Base-by-base conservation (phyloP, 2,888 invertebrate species). In the Endotricha flammealis region DNA sequence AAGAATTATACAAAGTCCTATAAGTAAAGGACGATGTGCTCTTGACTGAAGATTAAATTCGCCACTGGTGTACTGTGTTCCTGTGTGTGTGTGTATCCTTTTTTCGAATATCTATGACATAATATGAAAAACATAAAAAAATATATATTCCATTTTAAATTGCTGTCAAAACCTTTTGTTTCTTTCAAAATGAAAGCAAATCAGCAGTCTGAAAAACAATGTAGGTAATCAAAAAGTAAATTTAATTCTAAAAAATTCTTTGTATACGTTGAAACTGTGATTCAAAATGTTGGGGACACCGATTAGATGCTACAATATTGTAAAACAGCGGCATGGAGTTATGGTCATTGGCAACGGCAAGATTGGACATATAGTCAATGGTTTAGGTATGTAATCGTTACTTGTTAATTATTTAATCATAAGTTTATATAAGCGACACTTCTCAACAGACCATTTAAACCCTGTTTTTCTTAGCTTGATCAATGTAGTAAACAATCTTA, bases 181-280 rank as follows among this genome's bases (percentile, higher is more conserved):
- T 57, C 38, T 29, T 44, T 46, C 38, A 60, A 57, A 54, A 44
- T 48, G 30, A 48, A 48, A 41, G 52, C 40, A 45, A 48, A 48
- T 38, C 42, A 42, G 44, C 44, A 48, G 30, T 31, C 32, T 29
- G 36, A 63, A 71, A 67, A 73, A 75, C 57, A 66, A 78, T 74
- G 67, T 71, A 69, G 46, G 23, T 41, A 51, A 53, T 44, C 53
- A 48, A 36, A 38, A 42, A 44, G 36, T 41, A 44, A 42, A 56
- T 41, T 39, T 60, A 54, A 48, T 54, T n/a, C n/a, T n/a, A n/a
- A 49, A 51, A 63, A 66, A 54, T 50, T 47, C 51, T 38, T 46
- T 34, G 47, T 53, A 50, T 57, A 52, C 30, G 25, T 31, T 40
- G 30, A 36, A 24, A 22, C 24, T 36, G 41, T 44, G 35, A 4